A percentile compares a stretch with the other conserved stretches of the same genome.
phyloP scores from a whole-genome alignment of 2,113 vertebrate genomes.

The Equus quagga region DNA sequence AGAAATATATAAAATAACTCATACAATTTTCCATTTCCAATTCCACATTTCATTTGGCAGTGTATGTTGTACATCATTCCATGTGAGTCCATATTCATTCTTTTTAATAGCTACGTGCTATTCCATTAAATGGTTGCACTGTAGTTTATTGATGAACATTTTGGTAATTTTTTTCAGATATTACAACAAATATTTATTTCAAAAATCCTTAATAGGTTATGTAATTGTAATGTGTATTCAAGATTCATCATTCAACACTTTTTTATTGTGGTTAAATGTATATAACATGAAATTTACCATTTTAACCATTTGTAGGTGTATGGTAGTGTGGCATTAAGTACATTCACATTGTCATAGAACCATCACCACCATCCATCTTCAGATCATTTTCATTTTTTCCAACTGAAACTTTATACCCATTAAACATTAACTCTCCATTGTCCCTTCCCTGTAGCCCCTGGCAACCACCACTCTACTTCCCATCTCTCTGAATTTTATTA shows the following conservation, averaged over 20 bases:
- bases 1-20: background rate
- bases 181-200: background rate
- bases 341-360: background rate
- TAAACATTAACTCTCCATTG: background rate
- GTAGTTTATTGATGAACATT: background rate
- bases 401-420: background rate
- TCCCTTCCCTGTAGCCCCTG: background rate
- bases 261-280: constrained; percentile 18
- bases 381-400: background rate
- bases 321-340: background rate
- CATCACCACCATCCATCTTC: background rate
- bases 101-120: background rate
- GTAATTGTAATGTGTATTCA: background rate
- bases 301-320: background rate
- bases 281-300: background rate
- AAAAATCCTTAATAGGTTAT: background rate
- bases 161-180: background rate
- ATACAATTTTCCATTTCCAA: background rate
- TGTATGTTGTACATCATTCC: background rate
- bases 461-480: background rate
- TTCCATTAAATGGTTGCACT: background rate
- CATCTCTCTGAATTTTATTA: background rate
- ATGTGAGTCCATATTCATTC: background rate
- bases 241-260: background rate
- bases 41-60: background rate